Evolutionary conservation across 2,888 invertebrate genomes (phyloP), one percentile per base, ranked within the genome.

Genomic region (Pristionchus arcanus): DNA sequence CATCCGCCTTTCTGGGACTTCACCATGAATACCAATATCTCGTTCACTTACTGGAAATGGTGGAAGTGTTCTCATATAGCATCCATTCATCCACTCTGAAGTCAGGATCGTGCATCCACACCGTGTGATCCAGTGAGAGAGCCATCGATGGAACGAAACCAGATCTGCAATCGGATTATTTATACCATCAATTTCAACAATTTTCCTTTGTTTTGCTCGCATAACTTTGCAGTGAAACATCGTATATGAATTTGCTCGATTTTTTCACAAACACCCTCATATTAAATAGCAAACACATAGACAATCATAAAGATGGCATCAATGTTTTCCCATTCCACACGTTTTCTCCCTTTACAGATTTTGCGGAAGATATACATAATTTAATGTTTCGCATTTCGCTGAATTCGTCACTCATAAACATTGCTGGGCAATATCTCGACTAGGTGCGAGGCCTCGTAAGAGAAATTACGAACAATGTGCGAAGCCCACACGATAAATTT

Each of bases 31-130:
- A 1, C n/a, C 49, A 2, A 25, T 15, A 3, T 25, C 81, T 1
- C 25, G 0, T 11, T 25, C 16, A 92, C 93, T 90, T 90, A 95
- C 95, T 94, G 90, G 95, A 95, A n/a, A 95, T 93, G 19, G 95
- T 95, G 90, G 95, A 95, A 90, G 95, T 95, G 49, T 94, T 94
- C 92, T 96, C 96, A 92, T 95, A 96, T 89, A 96, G 93, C 94
- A 96, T 94, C 96, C 96, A 96, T 88, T 96, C 95, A 91, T 96
- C 95, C 11, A 95, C 95, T 55, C 95, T 92, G 92, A 96, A 95
- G 55, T 93, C 88, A 77, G 94, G 93, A 15, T 95, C 94, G 92
- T 96, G 96, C 92, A 96, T 96, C 96, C 96, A 96, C 91, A 96
- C 94, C 55, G 95, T 94, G 91, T 96, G 96, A 90, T 96, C 96